phyloP scores from a whole-genome alignment of 2,797 vertebrate species.

The Cetoscarus ocellatus region DNA sequence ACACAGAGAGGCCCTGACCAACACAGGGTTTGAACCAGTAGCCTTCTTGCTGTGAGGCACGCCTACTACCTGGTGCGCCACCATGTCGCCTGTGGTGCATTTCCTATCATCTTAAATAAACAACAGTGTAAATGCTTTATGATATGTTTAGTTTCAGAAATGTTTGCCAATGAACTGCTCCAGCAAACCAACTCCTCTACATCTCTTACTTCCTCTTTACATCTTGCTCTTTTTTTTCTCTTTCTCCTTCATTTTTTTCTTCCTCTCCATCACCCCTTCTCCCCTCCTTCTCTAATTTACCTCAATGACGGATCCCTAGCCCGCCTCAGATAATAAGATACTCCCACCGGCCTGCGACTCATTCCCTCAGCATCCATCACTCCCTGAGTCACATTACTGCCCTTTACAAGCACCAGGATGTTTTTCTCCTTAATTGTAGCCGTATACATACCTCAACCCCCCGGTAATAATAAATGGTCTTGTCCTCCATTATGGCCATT shows the following conservation, averaged over 20 bases:
- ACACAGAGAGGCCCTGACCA: too few relatives aligned
- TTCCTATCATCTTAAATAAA: conserved; percentile 23
- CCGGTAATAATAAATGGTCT: conserved; percentile 82
- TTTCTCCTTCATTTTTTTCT: conserved; percentile 33
- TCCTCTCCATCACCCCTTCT: conserved; percentile 30
- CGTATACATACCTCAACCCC: conserved; percentile 74
- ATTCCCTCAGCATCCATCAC: conserved; percentile 83
- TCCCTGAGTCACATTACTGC: conserved; percentile 82
- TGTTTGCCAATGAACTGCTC: background rate
- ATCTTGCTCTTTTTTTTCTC: conserved; percentile 17
- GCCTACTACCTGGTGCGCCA: too few relatives aligned
- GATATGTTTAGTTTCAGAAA: background rate
- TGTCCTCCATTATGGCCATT: conserved; percentile 84
- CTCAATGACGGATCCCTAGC: conserved; percentile 81
- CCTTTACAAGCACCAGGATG: conserved; percentile 82
- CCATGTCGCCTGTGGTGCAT: background rate
- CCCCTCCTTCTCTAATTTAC: conserved; percentile 76
- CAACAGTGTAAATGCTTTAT: background rate
- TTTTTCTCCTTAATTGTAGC: conserved; percentile 87
- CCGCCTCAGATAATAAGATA: conserved; percentile 84
- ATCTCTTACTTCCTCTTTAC: conserved; percentile 16
- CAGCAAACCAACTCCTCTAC: conserved; percentile 4
- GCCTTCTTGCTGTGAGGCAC: too few relatives aligned
- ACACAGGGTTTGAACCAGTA: too few relatives aligned
- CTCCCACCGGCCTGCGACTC: conserved; percentile 79